These are phyloP conservation scores for Heliconius cydno DNA, from an alignment of 2,888 invertebrate genomes.

Conservation along the genomic window DNA sequence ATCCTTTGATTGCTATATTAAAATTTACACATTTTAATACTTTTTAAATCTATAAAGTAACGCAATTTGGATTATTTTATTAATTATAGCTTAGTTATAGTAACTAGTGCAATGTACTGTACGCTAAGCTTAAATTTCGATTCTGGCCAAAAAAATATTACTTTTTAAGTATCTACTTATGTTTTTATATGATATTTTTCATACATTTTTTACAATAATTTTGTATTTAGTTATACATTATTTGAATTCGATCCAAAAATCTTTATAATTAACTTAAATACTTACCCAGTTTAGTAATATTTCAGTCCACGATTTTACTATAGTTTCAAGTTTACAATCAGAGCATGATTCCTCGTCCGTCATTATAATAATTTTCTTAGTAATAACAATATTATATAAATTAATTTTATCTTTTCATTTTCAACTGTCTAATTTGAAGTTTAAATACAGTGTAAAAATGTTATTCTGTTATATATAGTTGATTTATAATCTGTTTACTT, in stretches of 20 bases:
- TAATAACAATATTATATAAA: background rate
- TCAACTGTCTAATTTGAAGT: conserved; percentile 1
- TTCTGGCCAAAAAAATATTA: background rate
- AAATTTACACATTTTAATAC: background rate
- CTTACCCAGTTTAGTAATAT: conserved; percentile 65
- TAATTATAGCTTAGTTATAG: background rate
- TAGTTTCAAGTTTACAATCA: conserved; percentile 59
- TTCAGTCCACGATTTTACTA: conserved; percentile 60
- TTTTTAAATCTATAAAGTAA: background rate
- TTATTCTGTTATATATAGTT: background rate
- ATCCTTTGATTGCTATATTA: background rate
- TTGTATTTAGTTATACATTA: too few relatives aligned
- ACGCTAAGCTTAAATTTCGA: background rate
- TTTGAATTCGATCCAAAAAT: background rate
- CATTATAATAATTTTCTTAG: conserved; percentile 23
- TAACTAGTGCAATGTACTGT: background rate
- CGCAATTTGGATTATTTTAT: background rate
- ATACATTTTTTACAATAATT: too few relatives aligned
- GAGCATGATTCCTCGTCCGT: conserved; percentile 57
- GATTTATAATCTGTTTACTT: background rate
- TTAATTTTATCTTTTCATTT: background rate
- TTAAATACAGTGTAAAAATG: background rate
- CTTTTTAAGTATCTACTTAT: background rate
- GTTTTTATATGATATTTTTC: background rate
- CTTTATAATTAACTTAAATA: background rate